A percentile compares a stretch with the other conserved stretches of the same genome.
Evolutionary conservation across 2,797 vertebrate genomes (phyloP).

Genomic region (Masticophis lateralis): DNA sequence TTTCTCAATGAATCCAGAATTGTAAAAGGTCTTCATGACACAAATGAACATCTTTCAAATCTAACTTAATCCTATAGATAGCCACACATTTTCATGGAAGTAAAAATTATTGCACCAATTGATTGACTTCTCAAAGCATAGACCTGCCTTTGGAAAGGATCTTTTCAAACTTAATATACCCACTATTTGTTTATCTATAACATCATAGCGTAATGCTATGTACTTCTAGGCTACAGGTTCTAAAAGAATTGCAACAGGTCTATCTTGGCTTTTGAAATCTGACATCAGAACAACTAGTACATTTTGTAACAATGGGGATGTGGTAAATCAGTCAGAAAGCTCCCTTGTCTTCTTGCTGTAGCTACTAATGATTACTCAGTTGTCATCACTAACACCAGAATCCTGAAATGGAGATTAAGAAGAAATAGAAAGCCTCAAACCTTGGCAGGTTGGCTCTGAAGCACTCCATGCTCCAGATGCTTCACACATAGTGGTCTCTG

Average conservation of each 20-base stretch:
- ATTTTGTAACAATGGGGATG: background rate
- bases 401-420: background rate
- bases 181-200: background rate
- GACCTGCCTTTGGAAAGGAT: background rate
- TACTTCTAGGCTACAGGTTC: background rate
- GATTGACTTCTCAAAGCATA: background rate
- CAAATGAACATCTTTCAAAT: background rate
- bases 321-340: background rate
- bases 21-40: background rate
- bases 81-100: background rate
- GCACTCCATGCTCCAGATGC: constrained; percentile 68
- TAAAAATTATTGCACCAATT: background rate
- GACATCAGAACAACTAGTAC: background rate
- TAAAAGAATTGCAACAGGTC: background rate
- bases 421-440: constrained; percentile 34
- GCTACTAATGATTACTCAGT: background rate
- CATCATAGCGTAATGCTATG: background rate
- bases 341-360: background rate
- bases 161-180: background rate
- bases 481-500: constrained; percentile 62
- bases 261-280: background rate
- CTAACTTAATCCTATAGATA: background rate
- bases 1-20: background rate
- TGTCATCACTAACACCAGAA: background rate
- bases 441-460: constrained; percentile 59